phyloP scores from a whole-genome alignment of 2,888 invertebrate genomes.

The Hydrotaea cyrtoneurina region DNA sequence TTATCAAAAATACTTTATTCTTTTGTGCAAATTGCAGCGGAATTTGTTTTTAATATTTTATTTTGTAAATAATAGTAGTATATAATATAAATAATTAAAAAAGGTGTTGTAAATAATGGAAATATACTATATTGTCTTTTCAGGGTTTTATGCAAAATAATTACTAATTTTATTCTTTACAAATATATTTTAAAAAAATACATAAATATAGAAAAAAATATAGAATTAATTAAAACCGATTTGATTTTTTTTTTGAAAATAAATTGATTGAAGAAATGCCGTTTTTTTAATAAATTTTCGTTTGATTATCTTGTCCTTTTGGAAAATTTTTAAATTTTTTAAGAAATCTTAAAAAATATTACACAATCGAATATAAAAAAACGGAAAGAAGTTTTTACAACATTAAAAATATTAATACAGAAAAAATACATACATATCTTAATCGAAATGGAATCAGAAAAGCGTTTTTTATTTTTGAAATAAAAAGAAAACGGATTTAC shows the following conservation, averaged over 20 bases:
- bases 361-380: conserved; percentile 59
- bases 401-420: conserved; percentile 65
- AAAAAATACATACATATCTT: conserved; percentile 62
- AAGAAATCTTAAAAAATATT: conserved; percentile 59
- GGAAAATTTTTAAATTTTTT: conserved; percentile 64
- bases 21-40: conserved; percentile 78
- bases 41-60: conserved; percentile 70
- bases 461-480: conserved; percentile 38
- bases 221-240: conserved; percentile 43
- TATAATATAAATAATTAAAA: conserved; percentile 75
- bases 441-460: conserved; percentile 55
- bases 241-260: conserved; percentile 11
- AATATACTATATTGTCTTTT: conserved; percentile 66
- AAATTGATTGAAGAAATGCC: conserved; percentile 61
- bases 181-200: conserved; percentile 66
- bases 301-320: conserved; percentile 55
- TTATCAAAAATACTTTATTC: conserved; percentile 76
- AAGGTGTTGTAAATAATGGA: conserved; percentile 75
- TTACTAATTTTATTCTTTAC: conserved; percentile 61
- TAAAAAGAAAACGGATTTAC: conserved; percentile 45
- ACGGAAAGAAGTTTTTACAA: conserved; percentile 54
- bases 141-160: conserved; percentile 63
- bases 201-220: conserved; percentile 61
- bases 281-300: conserved; percentile 45
- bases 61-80: conserved; percentile 66